Base-by-base conservation (phyloP, 1,140 invertebrate genomes). In the Calephelis virginiensis region DNA sequence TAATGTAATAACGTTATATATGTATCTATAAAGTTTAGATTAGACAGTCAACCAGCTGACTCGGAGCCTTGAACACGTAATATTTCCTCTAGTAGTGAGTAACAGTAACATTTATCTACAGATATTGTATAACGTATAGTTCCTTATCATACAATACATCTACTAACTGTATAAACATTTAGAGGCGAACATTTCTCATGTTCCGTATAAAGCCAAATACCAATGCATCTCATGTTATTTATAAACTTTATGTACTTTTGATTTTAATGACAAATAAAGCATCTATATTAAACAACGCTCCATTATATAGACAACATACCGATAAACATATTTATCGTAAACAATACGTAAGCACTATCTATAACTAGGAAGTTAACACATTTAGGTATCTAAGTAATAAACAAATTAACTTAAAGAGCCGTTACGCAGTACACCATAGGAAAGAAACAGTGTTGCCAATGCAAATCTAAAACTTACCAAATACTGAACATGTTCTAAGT, bases 141-240 rank as follows among this genome's bases (percentile, higher is more conserved):
- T 56, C 73, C 68, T 79, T 61, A 73, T 74, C 67, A 38, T 64
- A 61, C 69, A 68, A 48, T 72, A 78, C 65, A 68, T 67, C 71
- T 79, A 81, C 74, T 71, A 76, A 11, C 17, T 77, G 75, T 86
- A 82, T 82, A 81, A 86, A 89, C 82, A 88, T 78, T 89, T 84
- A 87, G 80, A 81, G 78, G 73, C 78, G 86, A 86, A 88, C 85
- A 89, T 83, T 77, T 76, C 75, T 77, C 78, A 85, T 85, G 84
- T 87, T 84, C 84, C 78, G 70, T 82, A 85, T 90, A 90, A 90
- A 90, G 88, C 88, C 88, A 87, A 86, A 83, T 90, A 90, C 88
- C 88, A 90, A 89, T 90, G 88, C 88, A 90, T 90, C 82, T 86
- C 77, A 74, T 90, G 80, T 85, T 87, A 89, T 85, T 86, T 83